Evolutionary conservation across 2,113 vertebrate genomes (phyloP).

Genomic region (Centropus bengalensis): DNA sequence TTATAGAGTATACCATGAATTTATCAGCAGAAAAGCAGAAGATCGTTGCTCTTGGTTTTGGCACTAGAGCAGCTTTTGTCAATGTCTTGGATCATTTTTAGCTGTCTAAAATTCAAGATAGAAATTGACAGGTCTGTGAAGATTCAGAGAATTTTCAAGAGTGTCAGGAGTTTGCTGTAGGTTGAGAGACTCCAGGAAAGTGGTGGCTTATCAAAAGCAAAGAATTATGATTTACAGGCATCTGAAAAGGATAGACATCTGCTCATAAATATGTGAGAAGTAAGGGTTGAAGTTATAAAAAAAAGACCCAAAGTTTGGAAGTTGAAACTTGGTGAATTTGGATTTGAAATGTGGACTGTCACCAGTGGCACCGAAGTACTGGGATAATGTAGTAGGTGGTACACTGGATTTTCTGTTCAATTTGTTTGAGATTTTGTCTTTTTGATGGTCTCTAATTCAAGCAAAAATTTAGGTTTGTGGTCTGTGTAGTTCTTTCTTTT

Average conservation of each 20-base stretch:
- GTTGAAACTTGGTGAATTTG: not conserved
- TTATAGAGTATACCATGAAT: not conserved
- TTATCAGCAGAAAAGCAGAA: not conserved
- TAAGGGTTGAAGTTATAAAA: not conserved
- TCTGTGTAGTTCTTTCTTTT: not conserved
- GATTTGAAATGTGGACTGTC: not conserved
- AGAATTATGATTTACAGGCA: not conserved
- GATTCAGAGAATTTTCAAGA: not conserved
- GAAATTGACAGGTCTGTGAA: not conserved
- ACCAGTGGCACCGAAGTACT: not conserved
- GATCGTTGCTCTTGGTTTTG: not conserved
- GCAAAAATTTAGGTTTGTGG: not conserved
- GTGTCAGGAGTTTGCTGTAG: not conserved
- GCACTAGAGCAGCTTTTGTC: not conserved
- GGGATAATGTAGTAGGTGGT: accelerated
- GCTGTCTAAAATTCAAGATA: not conserved
- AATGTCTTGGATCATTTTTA: not conserved
- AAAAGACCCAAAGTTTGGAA: not conserved
- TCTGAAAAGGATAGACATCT: not conserved
- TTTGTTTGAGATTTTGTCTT: not conserved
- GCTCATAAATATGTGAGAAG: not conserved
- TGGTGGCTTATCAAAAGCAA: not conserved
- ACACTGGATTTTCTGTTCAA: not conserved
- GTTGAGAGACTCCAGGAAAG: not conserved
- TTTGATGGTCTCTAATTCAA: not conserved